phyloP scores from a whole-genome alignment of 2,113 vertebrate species.

The Entomyzon cyanotis region DNA sequence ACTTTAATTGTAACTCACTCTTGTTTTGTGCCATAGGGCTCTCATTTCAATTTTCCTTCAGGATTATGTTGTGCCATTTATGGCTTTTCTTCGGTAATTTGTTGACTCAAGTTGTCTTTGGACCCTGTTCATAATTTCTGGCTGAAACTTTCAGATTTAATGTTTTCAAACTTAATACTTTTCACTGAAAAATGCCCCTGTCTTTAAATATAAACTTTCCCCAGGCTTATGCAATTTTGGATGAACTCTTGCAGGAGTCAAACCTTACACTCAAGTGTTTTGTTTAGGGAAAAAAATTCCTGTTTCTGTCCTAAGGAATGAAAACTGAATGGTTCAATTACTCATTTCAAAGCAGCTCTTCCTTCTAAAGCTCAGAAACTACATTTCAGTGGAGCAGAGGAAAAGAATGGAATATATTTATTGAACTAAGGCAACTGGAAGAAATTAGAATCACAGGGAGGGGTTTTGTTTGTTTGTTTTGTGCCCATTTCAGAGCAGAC shows the following conservation, averaged over 20 bases:
- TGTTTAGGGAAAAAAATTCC: neutral
- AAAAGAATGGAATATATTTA: neutral
- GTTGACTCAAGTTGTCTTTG: neutral
- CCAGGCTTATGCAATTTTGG: neutral
- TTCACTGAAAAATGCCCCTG: neutral
- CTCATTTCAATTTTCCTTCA: neutral
- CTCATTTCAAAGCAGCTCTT: neutral
- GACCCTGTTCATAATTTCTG: neutral
- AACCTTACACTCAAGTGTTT: neutral
- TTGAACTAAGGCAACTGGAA: neutral
- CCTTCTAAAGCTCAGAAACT: neutral
- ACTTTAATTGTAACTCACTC: slow-evolving; percentile 6
- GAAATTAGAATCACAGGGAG: neutral
- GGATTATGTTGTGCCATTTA: neutral
- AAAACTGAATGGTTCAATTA: neutral
- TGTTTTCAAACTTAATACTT: neutral
- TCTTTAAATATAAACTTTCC: neutral
- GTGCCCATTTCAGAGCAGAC: neutral
- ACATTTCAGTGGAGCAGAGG: neutral
- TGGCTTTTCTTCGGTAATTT: neutral
- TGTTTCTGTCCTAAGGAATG: neutral
- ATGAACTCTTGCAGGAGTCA: neutral
- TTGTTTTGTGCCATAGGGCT: neutral
- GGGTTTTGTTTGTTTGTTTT: slow-evolving; percentile 46
- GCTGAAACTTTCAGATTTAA: neutral